These are phyloP conservation scores for Patella depressa DNA, from an alignment of 2,888 invertebrate genomes.

Conservation along the genomic window DNA sequence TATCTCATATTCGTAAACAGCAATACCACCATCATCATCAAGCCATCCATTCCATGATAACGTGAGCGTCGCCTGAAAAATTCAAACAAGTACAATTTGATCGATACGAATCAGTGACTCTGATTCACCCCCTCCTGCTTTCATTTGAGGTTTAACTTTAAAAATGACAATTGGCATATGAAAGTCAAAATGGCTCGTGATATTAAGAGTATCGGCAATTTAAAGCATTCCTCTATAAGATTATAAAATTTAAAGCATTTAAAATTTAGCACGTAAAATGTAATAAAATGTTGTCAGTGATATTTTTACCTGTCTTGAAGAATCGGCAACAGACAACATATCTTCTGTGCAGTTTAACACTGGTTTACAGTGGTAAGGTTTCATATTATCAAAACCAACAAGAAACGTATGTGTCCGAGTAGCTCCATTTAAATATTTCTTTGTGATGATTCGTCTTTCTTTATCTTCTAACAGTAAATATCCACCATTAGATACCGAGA, in stretches of 20 bases:
- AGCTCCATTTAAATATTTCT: neutral
- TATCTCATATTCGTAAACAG: constrained; percentile 15
- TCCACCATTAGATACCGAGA: neutral
- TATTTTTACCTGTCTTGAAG: neutral
- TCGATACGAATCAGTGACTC: no score
- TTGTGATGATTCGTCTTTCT: neutral
- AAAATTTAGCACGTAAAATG: no score
- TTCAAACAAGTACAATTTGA: no score
- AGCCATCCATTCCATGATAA: constrained; percentile 30
- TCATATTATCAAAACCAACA: constrained; percentile 10
- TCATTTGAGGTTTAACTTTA: no score
- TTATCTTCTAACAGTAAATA: neutral
- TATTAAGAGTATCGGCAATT: no score
- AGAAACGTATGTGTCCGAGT: neutral
- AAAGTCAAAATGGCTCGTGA: no score
- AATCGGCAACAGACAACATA: neutral
- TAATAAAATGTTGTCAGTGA: no score
- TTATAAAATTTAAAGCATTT: no score
- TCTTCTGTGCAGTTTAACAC: neutral
- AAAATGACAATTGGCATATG: no score
- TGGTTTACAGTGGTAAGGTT: constrained; percentile 20
- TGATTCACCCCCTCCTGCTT: no score
- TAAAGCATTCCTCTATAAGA: no score
- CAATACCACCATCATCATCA: constrained; percentile 26
- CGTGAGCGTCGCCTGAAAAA: neutral